phyloP scores from a whole-genome alignment of 2,797 vertebrate species.

The Chaetophractus vellerosus region DNA sequence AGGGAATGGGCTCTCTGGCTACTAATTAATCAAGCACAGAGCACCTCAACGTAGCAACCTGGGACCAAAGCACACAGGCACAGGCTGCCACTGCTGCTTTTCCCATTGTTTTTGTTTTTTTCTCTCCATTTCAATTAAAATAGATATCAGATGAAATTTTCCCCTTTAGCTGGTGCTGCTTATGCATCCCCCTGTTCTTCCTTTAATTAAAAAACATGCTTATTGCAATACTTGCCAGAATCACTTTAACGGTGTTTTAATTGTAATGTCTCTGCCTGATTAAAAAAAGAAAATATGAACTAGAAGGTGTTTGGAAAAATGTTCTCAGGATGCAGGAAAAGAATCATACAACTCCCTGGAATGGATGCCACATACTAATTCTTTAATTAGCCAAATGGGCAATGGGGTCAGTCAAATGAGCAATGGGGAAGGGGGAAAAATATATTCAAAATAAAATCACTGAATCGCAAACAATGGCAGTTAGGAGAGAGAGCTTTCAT shows the following conservation, averaged over 20 bases:
- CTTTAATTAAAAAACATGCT: constrained; percentile 93
- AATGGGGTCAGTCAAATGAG: background rate
- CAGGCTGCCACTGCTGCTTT: constrained; percentile 46
- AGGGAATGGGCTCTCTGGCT: constrained; percentile 76
- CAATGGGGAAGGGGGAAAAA: background rate
- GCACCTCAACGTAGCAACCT: constrained; percentile 78
- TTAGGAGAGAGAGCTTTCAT: constrained; percentile 48
- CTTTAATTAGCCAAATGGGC: constrained; percentile 72
- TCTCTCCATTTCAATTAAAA: constrained; percentile 90
- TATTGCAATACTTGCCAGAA: constrained; percentile 91
- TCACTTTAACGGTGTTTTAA: constrained; percentile 91
- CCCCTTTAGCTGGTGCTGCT: constrained; percentile 89
- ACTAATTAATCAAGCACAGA: constrained; percentile 86
- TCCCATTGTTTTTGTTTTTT: constrained; percentile 80
- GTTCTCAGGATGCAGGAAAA: constrained; percentile 77
- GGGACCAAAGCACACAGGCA: constrained; percentile 71
- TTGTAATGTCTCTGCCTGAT: constrained; percentile 92
- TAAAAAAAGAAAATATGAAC: constrained; percentile 92
- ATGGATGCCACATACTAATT: constrained; percentile 72
- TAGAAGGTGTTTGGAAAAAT: constrained; percentile 84
- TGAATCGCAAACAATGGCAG: constrained; percentile 20
- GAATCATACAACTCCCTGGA: constrained; percentile 55
- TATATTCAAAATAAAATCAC: constrained; percentile 56
- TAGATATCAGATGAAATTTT: constrained; percentile 88
- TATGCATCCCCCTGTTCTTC: constrained; percentile 87